Evolutionary conservation across 2,113 vertebrate genomes (phyloP).

Genomic region (Monopterus albus): DNA sequence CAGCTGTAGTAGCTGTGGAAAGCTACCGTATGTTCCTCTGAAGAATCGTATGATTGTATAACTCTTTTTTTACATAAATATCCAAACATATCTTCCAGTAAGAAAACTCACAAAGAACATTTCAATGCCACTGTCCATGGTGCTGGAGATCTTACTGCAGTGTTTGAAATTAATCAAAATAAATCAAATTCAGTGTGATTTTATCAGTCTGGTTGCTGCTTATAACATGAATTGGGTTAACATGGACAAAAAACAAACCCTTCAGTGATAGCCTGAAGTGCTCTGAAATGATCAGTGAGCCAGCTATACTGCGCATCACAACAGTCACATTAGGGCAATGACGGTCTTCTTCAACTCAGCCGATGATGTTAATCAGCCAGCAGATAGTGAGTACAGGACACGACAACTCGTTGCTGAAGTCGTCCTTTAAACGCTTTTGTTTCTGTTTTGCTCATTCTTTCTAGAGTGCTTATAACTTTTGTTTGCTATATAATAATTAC

Average conservation of each 20-base stretch:
- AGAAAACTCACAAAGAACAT: neutral
- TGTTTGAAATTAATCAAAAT: neutral
- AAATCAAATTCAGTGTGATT: neutral
- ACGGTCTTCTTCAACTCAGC: neutral
- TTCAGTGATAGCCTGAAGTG: neutral
- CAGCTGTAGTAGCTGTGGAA: constrained; percentile 8
- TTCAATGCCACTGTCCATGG: constrained; percentile 36
- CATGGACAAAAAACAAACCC: neutral
- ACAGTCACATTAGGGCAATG: neutral
- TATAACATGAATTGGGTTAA: neutral
- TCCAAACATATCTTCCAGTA: constrained; percentile 4
- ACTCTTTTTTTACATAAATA: neutral
- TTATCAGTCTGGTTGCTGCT: neutral
- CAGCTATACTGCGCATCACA: neutral
- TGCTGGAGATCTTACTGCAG: constrained; percentile 18
- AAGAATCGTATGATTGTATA: neutral
- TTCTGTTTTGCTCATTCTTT: neutral
- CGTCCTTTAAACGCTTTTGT: neutral
- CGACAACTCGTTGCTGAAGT: neutral
- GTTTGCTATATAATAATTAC: neutral
- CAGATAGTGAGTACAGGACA: neutral
- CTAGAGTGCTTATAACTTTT: neutral
- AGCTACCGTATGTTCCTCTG: neutral
- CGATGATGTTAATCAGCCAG: neutral
- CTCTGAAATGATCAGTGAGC: constrained; percentile 8